Conservation (phyloP, 2,797 vertebrate genomes). For the Etheostoma nigrum region DNA sequence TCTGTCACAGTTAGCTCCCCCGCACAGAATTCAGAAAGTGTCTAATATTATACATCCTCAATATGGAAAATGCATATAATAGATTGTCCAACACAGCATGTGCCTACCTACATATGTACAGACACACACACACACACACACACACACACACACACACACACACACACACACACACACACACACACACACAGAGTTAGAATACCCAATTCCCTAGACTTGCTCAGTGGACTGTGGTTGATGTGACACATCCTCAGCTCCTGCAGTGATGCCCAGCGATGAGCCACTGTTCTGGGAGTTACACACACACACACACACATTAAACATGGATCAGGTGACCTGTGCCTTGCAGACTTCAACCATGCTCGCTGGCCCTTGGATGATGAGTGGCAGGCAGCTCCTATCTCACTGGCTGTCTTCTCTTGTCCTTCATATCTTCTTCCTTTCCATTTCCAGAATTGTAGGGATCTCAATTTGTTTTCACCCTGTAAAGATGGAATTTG, state of each 20-base stretch:
- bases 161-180: constrained; percentile 25
- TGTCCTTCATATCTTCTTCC: constrained; percentile 11
- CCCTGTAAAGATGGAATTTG: not conserved
- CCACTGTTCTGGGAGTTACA: constrained; percentile 61
- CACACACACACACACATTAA: constrained; percentile 57
- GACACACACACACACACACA: constrained; percentile 11
- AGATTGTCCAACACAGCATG: not conserved
- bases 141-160: constrained; percentile 24
- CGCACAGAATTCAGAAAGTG: constrained; percentile 15
- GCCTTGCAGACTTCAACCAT: constrained; percentile 74
- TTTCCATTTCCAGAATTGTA: constrained; percentile 22
- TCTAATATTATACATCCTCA: not conserved
- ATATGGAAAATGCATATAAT: constrained; percentile 3
- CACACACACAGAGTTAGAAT: too few relatives aligned
- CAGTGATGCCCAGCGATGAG: constrained; percentile 78
- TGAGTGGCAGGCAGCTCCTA: constrained; percentile 70
- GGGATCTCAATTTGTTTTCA: constrained; percentile 43
- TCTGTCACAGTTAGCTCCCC: constrained; percentile 88
- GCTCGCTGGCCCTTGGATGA: constrained; percentile 81
- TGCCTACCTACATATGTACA: constrained; percentile 21
- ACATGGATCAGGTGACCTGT: constrained; percentile 77
- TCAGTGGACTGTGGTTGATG: constrained; percentile 83
- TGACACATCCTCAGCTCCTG: constrained; percentile 81
- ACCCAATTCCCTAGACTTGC: constrained; percentile 71
- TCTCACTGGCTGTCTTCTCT: constrained; percentile 45